Conservation (phyloP, 2,113 vertebrate species). For the Uropsilus gracilis region DNA sequence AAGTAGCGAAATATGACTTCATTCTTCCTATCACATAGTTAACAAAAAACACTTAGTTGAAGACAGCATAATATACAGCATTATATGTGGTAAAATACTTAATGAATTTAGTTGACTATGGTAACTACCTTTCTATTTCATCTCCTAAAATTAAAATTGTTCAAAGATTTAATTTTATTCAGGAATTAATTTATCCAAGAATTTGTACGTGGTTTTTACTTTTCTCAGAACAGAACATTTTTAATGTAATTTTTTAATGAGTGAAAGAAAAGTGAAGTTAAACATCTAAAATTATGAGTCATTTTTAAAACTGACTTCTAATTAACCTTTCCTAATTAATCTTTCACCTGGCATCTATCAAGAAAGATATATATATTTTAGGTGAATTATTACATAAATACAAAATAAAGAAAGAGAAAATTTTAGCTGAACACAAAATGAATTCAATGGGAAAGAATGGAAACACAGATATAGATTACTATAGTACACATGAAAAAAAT, state of each 20-base stretch:
- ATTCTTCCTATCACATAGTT: background rate
- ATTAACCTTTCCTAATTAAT: constrained; percentile 23
- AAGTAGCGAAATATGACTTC: constrained; percentile 30
- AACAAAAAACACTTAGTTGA: background rate
- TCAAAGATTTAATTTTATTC: constrained; percentile 46
- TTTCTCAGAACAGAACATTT: constrained; percentile 56
- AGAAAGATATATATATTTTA: constrained; percentile 20
- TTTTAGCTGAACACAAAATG: constrained; percentile 9
- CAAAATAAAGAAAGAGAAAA: constrained; percentile 41
- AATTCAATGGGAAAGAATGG: constrained; percentile 12
- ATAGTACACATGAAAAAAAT: constrained; percentile 1
- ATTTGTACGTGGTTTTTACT: constrained; percentile 23
- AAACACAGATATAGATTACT: background rate
- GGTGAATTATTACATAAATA: constrained; percentile 26
- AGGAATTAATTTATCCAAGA: constrained; percentile 44
- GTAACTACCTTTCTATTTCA: background rate
- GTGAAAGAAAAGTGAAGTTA: constrained; percentile 42
- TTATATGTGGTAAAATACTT: background rate
- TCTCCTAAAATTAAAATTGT: background rate
- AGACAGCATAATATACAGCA: background rate
- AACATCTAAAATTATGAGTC: background rate
- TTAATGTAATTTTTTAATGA: constrained; percentile 29
- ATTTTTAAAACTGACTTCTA: background rate
- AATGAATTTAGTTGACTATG: background rate
- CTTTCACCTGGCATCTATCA: constrained; percentile 16